Conservation (phyloP, 2,113 vertebrate species). For the Galemys pyrenaicus region DNA sequence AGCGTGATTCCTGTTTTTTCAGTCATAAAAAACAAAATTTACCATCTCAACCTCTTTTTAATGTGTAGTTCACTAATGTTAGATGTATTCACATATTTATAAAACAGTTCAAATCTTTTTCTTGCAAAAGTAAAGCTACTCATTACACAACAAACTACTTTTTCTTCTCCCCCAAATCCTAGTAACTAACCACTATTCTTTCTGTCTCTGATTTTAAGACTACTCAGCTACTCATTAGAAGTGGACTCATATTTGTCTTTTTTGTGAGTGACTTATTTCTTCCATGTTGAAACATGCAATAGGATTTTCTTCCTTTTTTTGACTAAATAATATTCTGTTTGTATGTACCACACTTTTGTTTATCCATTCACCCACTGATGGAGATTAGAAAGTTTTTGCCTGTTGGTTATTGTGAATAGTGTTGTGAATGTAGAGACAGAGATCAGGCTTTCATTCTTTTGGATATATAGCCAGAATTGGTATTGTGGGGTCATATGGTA, state of each 20-base stretch:
- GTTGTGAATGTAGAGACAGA: not conserved
- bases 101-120: not conserved
- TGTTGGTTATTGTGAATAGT: not conserved
- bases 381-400: not conserved
- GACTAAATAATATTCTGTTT: not conserved
- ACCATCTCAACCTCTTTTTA: not conserved
- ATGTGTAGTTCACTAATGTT: not conserved
- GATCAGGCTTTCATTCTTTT: constrained; percentile 1
- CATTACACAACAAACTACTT: not conserved
- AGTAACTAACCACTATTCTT: not conserved
- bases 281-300: not conserved
- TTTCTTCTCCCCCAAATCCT: not conserved
- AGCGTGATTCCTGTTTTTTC: not conserved
- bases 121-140: not conserved
- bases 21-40: not conserved
- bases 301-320: not conserved
- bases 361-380: not conserved
- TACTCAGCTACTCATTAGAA: not conserved
- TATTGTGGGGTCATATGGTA: not conserved
- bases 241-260: not conserved
- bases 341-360: not conserved
- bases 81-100: not conserved
- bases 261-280: not conserved
- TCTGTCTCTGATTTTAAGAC: constrained; percentile 48
- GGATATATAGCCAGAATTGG: not conserved